A percentile compares a stretch with the other conserved stretches of the same genome.
Evolutionary conservation across 2,888 invertebrate genomes (phyloP).

Genomic region (Morpho achilles): DNA sequence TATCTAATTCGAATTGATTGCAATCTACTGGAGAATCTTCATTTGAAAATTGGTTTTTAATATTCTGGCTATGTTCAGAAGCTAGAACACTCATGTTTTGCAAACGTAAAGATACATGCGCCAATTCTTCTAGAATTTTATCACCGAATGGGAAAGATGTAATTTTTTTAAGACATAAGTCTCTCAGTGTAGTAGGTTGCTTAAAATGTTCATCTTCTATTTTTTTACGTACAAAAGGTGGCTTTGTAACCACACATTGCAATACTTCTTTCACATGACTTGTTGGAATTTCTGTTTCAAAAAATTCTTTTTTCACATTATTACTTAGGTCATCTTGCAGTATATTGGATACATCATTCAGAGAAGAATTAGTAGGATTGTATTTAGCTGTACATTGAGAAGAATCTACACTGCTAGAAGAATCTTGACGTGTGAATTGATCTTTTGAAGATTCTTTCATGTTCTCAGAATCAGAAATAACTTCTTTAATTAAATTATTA

Average conservation of each 20-base stretch:
- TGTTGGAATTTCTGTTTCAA: conserved; percentile 33
- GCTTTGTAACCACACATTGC: conserved; percentile 47
- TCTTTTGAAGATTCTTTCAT: conserved; percentile 46
- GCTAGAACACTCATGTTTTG: conserved; percentile 50
- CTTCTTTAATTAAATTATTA: conserved; percentile 69
- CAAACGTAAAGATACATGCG: conserved; percentile 79
- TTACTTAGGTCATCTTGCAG: conserved; percentile 63
- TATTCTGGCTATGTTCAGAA: conserved; percentile 7
- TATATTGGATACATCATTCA: conserved; percentile 79
- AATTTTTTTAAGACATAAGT: conserved; percentile 82
- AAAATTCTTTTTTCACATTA: conserved; percentile 33
- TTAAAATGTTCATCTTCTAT: conserved; percentile 15
- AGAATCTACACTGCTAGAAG: conserved; percentile 81
- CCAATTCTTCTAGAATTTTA: conserved; percentile 83
- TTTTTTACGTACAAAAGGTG: conserved; percentile 1
- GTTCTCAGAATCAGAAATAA: conserved; percentile 56
- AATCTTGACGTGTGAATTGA: conserved; percentile 73
- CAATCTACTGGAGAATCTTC: neutral
- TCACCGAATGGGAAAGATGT: conserved; percentile 84
- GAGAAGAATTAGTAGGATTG: conserved; percentile 79
- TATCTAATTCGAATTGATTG: conserved; percentile 6
- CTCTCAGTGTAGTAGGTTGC: conserved; percentile 76
- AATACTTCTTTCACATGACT: conserved; percentile 68
- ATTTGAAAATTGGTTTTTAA: neutral
- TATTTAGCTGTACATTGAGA: conserved; percentile 86